A percentile compares a stretch with the other conserved stretches of the same genome.
Conservation (phyloP, 2,113 vertebrate species). For the Sander vitreus region DNA sequence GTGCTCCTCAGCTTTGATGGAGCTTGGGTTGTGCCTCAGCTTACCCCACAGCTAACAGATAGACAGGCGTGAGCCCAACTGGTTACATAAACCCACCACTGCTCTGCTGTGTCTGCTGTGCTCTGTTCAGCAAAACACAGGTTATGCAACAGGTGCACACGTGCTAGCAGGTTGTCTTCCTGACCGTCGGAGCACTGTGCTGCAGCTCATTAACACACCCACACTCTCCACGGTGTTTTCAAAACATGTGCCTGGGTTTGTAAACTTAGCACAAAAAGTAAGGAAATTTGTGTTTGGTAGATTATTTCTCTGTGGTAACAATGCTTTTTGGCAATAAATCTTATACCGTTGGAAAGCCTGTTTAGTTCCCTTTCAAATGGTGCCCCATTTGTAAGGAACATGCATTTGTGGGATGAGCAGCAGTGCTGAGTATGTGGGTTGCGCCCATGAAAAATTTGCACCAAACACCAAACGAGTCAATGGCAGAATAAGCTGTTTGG, state of each 20-base stretch:
- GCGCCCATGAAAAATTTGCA: too few species aligned
- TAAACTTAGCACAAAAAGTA: background rate
- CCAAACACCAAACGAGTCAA: too few species aligned
- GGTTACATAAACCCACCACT: slow-evolving; percentile 80
- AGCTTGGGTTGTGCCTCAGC: slow-evolving; percentile 42
- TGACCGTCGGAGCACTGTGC: slow-evolving; percentile 49
- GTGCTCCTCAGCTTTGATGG: slow-evolving; percentile 37
- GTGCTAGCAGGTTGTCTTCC: slow-evolving; percentile 76
- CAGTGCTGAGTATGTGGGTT: too few species aligned
- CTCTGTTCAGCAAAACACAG: slow-evolving; percentile 73
- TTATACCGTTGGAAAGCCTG: too few species aligned
- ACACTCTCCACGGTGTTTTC: slow-evolving; percentile 58
- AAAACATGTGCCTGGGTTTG: slow-evolving; percentile 58
- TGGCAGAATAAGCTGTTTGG: too few species aligned
- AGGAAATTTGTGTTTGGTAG: too few species aligned
- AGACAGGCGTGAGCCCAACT: slow-evolving; percentile 64
- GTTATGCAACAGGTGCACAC: slow-evolving; percentile 87
- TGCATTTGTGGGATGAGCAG: too few species aligned
- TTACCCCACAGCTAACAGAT: slow-evolving; percentile 51
- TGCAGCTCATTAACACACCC: slow-evolving; percentile 63
- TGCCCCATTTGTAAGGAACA: too few species aligned
- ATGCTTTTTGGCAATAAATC: too few species aligned
- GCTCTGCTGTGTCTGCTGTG: slow-evolving; percentile 68
- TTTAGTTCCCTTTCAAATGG: too few species aligned
- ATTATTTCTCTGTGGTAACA: too few species aligned